Percentiles rank a stretch among this genome's conserved stretches.
Conservation (phyloP, 2,113 vertebrate species). For the Carassius gibelio region DNA sequence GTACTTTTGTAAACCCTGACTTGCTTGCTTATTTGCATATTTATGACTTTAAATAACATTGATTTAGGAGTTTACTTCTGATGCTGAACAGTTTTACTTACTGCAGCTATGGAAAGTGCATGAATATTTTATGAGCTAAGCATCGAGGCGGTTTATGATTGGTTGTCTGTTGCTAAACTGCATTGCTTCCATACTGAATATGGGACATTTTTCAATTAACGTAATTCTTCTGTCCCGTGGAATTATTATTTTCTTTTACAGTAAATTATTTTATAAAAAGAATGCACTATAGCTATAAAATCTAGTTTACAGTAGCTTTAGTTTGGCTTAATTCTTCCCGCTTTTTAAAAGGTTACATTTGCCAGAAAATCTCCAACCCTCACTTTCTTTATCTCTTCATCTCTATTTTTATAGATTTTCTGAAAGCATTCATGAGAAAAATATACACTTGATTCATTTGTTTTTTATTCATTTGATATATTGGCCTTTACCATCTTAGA, state of each 20-base stretch:
- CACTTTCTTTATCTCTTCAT: neutral
- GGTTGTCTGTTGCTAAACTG: neutral
- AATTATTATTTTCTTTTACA: neutral
- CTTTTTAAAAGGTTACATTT: neutral
- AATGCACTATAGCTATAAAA: neutral
- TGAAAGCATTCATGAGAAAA: neutral
- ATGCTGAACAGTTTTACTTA: neutral
- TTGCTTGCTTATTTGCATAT: no score
- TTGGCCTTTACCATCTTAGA: neutral
- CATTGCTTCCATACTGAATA: neutral
- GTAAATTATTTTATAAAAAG: neutral
- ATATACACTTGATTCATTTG: neutral
- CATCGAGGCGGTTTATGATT: neutral
- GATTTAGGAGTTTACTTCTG: conserved; percentile 14
- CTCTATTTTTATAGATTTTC: neutral
- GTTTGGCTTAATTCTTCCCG: neutral
- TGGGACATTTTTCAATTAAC: neutral
- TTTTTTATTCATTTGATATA: neutral
- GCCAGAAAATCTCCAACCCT: neutral
- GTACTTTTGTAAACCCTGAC: neutral
- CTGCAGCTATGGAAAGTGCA: neutral
- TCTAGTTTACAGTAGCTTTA: neutral
- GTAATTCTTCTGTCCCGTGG: neutral
- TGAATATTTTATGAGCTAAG: neutral
- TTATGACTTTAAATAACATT: conserved; percentile 4